These are phyloP conservation scores for Steatornis caripensis DNA, from an alignment of 2,113 vertebrate species.

Conservation along the genomic window DNA sequence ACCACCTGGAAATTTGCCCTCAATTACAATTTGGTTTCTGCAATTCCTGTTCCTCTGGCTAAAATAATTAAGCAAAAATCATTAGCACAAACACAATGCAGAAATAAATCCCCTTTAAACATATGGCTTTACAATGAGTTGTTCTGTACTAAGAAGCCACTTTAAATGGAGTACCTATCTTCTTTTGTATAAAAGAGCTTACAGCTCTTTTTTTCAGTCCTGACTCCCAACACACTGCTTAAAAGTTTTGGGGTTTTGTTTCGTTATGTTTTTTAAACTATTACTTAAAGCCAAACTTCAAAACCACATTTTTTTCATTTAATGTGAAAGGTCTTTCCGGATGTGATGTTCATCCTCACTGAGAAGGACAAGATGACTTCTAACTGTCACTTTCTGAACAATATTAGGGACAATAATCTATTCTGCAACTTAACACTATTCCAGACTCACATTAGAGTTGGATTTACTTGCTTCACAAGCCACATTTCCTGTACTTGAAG, in stretches of 20 bases:
- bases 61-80: neutral
- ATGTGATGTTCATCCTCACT: neutral
- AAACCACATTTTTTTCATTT: neutral
- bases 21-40: accelerated
- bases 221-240: neutral
- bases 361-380: neutral
- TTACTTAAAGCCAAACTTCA: neutral
- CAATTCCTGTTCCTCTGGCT: neutral
- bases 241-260: neutral
- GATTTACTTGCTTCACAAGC: neutral
- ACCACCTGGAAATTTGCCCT: neutral
- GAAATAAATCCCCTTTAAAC: neutral
- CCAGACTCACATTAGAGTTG: neutral
- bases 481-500: neutral
- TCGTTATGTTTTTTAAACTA: no score
- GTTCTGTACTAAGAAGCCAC: neutral
- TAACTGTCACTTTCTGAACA: neutral
- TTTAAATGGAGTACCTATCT: neutral
- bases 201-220: neutral
- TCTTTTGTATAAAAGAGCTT: neutral
- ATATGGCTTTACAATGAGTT: neutral
- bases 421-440: neutral
- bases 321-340: neutral
- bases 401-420: neutral
- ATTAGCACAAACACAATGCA: neutral